Percentiles rank a stretch among this genome's conserved stretches.
Conservation (phyloP, 2,113 vertebrate genomes). For the Stigmatopora argus region DNA sequence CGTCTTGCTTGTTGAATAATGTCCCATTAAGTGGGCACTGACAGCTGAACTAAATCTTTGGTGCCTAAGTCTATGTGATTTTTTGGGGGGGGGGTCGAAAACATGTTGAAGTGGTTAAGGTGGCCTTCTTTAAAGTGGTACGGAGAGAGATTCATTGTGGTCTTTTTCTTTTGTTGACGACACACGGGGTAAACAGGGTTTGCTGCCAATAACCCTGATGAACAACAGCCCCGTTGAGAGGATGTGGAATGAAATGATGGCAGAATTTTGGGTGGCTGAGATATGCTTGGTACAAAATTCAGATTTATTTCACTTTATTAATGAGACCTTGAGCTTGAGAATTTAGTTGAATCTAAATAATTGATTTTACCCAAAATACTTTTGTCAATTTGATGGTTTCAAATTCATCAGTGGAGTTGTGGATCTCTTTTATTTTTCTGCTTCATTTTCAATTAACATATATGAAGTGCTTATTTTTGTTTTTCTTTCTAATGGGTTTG, state of each 20-base stretch:
- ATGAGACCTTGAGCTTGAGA: neutral
- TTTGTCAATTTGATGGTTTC: neutral
- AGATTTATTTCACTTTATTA: neutral
- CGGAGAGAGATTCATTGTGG: constrained; percentile 15
- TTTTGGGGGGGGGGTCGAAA: constrained; percentile 40
- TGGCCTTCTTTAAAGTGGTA: constrained; percentile 22
- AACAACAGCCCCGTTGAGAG: neutral
- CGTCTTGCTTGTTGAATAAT: constrained; percentile 57
- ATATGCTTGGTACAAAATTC: neutral
- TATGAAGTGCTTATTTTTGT: neutral
- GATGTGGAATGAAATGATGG: neutral
- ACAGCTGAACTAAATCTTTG: constrained; percentile 49
- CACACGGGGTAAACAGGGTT: neutral
- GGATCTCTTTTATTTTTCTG: neutral
- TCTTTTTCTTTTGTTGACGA: neutral
- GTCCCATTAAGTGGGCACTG: constrained; percentile 58
- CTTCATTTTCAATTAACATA: neutral
- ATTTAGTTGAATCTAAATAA: neutral
- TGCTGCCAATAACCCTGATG: neutral
- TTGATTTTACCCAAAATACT: neutral
- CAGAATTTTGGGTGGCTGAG: neutral
- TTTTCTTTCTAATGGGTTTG: neutral
- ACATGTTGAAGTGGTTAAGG: constrained; percentile 42
- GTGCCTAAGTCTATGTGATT: constrained; percentile 43
- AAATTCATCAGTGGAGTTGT: neutral